phyloP scores from a whole-genome alignment of 2,888 invertebrate genomes.

The Pandemis heparana region DNA sequence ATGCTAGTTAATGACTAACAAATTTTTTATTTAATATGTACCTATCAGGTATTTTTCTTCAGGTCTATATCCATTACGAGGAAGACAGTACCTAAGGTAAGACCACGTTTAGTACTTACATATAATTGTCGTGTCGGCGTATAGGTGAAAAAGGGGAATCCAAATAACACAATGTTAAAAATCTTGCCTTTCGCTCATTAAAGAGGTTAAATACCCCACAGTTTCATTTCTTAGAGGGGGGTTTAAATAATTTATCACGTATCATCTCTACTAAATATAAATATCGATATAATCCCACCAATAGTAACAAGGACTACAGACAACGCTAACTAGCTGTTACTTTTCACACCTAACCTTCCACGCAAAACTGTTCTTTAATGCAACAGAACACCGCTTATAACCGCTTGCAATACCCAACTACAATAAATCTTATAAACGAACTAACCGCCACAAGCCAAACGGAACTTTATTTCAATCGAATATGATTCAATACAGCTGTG shows the following conservation, averaged over 20 bases:
- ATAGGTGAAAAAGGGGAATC: too few relatives aligned
- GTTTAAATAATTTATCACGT: conserved; percentile 23
- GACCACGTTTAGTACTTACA: too few relatives aligned
- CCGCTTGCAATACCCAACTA: conserved; percentile 51
- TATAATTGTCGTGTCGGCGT: too few relatives aligned
- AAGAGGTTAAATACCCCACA: background rate
- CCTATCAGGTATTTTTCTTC: too few relatives aligned
- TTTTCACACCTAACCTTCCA: conserved; percentile 69
- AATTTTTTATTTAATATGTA: too few relatives aligned
- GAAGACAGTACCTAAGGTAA: too few relatives aligned
- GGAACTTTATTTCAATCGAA: conserved; percentile 10
- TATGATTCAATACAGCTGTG: conserved; percentile 45
- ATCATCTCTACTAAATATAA: conserved; percentile 45
- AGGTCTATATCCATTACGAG: too few relatives aligned
- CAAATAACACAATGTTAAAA: too few relatives aligned
- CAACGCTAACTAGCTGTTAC: conserved; percentile 75
- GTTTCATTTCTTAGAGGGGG: conserved; percentile 11
- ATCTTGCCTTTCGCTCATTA: too few relatives aligned
- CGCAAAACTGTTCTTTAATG: conserved; percentile 48
- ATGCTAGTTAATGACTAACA: too few relatives aligned
- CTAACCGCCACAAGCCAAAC: conserved; percentile 47
- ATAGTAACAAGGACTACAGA: conserved; percentile 67
- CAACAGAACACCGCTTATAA: conserved; percentile 40
- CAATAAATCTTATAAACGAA: conserved; percentile 41
- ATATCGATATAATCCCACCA: conserved; percentile 61